phyloP scores from a whole-genome alignment of 2,797 vertebrate genomes.

The Acrossocheilus fasciatus region DNA sequence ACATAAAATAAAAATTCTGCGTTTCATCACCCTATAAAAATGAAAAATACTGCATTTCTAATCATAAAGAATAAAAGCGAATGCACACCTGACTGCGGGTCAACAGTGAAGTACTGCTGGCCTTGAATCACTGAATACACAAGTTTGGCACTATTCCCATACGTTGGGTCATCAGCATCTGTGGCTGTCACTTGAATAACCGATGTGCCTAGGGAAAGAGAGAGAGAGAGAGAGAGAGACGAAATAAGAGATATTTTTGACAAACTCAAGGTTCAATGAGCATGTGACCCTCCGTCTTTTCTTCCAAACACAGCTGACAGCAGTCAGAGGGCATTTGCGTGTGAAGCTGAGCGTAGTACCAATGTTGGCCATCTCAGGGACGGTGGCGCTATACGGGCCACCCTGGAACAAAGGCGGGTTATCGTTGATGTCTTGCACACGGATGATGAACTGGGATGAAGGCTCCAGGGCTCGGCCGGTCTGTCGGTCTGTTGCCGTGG shows the following conservation, averaged over 20 bases:
- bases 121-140: conserved; percentile 95
- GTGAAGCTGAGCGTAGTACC: conserved; percentile 71
- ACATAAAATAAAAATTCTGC: neutral
- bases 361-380: conserved; percentile 92
- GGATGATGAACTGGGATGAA: conserved; percentile 91
- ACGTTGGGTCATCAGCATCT: conserved; percentile 95
- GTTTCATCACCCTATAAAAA: neutral
- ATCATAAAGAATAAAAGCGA: neutral
- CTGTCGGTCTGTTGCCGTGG: conserved; percentile 88
- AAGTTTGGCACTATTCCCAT: conserved; percentile 94
- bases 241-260: conserved; percentile 29
- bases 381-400: conserved; percentile 86
- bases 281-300: conserved; percentile 12
- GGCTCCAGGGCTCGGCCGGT: conserved; percentile 90
- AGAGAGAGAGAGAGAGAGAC: neutral
- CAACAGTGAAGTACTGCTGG: conserved; percentile 95
- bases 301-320: conserved; percentile 24
- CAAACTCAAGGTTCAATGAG: conserved; percentile 28
- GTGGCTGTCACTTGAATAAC: conserved; percentile 95
- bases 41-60: neutral
- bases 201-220: conserved; percentile 85
- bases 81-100: conserved; percentile 92
- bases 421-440: conserved; percentile 94
- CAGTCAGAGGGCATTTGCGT: conserved; percentile 16
- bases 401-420: conserved; percentile 89